Conservation (phyloP, 2,797 vertebrate genomes). For the Rhabdomys pumilio region DNA sequence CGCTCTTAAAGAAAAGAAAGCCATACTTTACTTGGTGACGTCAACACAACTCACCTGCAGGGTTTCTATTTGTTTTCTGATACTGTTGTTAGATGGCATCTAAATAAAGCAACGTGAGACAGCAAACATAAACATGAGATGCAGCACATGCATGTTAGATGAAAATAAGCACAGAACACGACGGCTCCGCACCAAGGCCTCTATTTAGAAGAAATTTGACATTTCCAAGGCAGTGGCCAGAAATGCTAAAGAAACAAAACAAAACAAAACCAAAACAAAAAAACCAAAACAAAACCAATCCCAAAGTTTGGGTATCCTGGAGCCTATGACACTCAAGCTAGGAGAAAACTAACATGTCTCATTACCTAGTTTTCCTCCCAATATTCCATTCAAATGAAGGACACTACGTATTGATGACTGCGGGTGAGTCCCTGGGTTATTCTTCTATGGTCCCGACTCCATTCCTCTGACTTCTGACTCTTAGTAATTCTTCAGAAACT, state of each 20-base stretch:
- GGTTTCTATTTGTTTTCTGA: conserved; percentile 99
- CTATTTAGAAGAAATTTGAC: conserved; percentile 91
- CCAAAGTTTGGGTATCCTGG: background rate
- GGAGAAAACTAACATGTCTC: conserved; percentile 13
- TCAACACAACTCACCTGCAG: conserved; percentile 97
- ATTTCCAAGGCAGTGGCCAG: conserved; percentile 77
- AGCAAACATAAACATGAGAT: conserved; percentile 94
- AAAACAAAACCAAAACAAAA: background rate
- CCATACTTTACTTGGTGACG: conserved; percentile 86
- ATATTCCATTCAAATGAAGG: background rate
- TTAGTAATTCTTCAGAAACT: conserved; percentile 55
- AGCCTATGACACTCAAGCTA: background rate
- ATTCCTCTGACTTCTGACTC: background rate
- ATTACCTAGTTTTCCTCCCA: conserved; percentile 33
- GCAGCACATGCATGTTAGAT: conserved; percentile 98
- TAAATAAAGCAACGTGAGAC: conserved; percentile 97
- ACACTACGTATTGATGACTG: background rate
- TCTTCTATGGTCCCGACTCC: conserved; percentile 4
- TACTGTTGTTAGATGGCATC: conserved; percentile 99
- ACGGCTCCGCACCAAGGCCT: conserved; percentile 90
- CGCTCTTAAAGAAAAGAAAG: conserved; percentile 85
- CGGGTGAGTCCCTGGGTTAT: background rate
- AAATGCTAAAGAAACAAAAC: conserved; percentile 34
- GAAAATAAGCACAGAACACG: conserved; percentile 92
- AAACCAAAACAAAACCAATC: background rate